Conservation (phyloP, 2,888 invertebrate genomes). For the Drosophila testacea region DNA sequence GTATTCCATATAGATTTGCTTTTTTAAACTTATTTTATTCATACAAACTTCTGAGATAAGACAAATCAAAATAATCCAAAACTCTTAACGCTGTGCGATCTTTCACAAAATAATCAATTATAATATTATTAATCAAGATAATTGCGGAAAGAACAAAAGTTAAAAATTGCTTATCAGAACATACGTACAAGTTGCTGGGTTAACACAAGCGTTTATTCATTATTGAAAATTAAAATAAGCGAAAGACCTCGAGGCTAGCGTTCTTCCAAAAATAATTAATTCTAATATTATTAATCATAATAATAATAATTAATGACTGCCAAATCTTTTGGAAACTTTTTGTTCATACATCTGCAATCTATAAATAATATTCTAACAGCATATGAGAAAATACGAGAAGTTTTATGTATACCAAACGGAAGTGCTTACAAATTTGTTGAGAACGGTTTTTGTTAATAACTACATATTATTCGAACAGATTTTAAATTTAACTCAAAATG, state of each 20-base stretch:
- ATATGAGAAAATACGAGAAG: neutral
- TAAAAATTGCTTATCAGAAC: no score
- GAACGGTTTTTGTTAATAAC: neutral
- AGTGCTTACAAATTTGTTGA: neutral
- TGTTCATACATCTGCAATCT: neutral
- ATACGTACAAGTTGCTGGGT: neutral
- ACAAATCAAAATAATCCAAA: neutral
- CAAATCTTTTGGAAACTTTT: neutral
- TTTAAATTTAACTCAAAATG: constrained; percentile 1
- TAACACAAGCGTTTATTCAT: neutral
- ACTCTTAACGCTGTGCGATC: neutral
- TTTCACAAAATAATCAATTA: constrained; percentile 2
- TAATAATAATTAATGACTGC: constrained; percentile 2
- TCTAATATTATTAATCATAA: neutral
- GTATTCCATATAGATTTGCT: no score
- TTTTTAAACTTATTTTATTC: neutral
- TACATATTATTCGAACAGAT: no score
- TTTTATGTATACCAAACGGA: neutral
- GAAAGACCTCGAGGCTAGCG: neutral
- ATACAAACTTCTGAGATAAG: neutral
- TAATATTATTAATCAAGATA: neutral
- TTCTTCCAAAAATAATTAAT: neutral
- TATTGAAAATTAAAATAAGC: neutral
- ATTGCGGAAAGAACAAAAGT: no score
- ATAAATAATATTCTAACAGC: neutral